Percentiles rank a stretch among this genome's conserved stretches.
These are phyloP conservation scores for Heloderma charlesbogerti DNA, from an alignment of 2,113 vertebrate genomes.

Conservation along the genomic window DNA sequence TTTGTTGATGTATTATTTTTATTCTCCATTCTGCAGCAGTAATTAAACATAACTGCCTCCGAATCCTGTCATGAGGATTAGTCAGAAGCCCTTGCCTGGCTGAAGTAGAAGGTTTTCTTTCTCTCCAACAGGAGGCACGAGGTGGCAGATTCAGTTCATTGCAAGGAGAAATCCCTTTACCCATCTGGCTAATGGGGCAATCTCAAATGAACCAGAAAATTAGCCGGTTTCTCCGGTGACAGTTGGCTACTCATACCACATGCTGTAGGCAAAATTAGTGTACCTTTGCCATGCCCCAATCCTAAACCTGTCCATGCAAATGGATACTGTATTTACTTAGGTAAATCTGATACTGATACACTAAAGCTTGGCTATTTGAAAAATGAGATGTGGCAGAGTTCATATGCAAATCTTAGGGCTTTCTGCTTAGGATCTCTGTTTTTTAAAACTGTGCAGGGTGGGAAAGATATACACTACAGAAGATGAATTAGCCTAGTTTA, in stretches of 20 bases:
- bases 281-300: conserved; percentile 22
- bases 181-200: not conserved
- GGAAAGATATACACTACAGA: not conserved
- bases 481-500: conserved; percentile 31
- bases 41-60: not conserved
- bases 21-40: not conserved
- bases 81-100: not conserved
- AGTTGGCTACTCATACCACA: conserved; percentile 18
- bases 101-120: not conserved
- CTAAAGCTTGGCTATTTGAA: conserved; percentile 5
- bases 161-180: not conserved
- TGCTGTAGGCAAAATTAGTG: accelerated
- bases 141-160: not conserved
- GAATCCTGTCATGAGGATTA: not conserved
- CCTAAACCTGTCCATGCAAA: not conserved
- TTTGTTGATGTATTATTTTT: not conserved
- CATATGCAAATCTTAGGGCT: not conserved
- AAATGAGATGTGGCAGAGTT: not conserved
- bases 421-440: not conserved
- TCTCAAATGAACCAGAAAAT: not conserved
- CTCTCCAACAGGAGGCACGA: not conserved
- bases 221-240: not conserved
- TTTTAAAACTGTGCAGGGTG: not conserved
- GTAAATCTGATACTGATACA: conserved; percentile 13
- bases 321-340: not conserved